A percentile compares a stretch with the other conserved stretches of the same genome.
Evolutionary conservation across 2,888 invertebrate genomes (phyloP).

Genomic region (Thyatira batis): DNA sequence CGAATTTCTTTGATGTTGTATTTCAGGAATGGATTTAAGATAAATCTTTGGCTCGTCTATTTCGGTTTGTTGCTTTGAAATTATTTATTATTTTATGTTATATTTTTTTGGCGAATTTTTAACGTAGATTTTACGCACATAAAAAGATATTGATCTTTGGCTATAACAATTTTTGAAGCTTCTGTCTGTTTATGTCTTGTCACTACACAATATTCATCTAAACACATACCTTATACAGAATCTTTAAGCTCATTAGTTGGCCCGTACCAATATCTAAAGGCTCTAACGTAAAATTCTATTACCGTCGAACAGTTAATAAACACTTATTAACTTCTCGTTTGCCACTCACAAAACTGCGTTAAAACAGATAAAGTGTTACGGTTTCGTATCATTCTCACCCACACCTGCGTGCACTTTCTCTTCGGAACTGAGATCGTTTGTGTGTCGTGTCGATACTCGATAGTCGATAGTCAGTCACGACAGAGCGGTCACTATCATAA

Average conservation of each 20-base stretch:
- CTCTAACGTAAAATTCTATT: background rate
- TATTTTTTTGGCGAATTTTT: no score
- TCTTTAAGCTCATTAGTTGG: no score
- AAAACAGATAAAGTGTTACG: constrained; percentile 22
- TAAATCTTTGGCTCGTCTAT: no score
- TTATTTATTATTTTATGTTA: no score
- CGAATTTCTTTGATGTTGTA: background rate
- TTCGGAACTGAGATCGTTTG: constrained; percentile 31
- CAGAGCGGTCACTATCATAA: constrained; percentile 9
- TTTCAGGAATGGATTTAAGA: background rate
- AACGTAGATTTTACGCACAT: no score
- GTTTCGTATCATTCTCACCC: constrained; percentile 29
- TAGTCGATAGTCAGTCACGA: constrained; percentile 17
- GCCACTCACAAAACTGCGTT: constrained; percentile 21
- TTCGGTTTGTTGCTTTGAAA: background rate
- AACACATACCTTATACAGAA: no score
- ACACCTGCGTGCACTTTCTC: constrained; percentile 40
- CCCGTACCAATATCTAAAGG: background rate
- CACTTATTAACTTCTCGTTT: constrained; percentile 6
- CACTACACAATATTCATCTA: no score
- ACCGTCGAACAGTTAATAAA: background rate
- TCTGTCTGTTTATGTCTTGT: no score
- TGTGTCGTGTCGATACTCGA: constrained; percentile 19
- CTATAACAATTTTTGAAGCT: no score
- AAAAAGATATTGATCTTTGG: no score